These are phyloP conservation scores for Pristiophorus japonicus DNA, from an alignment of 2,113 vertebrate genomes.

Conservation along the genomic window DNA sequence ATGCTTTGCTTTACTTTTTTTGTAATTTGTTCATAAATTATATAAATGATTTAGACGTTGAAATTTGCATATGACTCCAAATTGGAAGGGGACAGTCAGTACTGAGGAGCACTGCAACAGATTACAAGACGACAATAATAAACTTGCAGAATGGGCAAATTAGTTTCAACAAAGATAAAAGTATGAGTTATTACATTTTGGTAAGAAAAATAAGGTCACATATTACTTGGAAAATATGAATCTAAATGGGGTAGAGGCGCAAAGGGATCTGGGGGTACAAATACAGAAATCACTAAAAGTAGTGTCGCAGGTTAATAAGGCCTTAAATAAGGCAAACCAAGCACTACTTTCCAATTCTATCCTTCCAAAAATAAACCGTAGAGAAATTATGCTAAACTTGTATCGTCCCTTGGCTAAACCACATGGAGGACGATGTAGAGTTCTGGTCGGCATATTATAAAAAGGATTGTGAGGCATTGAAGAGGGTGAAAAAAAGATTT, in stretches of 20 bases:
- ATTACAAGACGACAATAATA: not conserved
- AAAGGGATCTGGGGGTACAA: not conserved
- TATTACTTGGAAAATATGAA: too few species aligned
- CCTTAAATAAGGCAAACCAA: not conserved
- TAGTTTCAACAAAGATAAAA: not conserved
- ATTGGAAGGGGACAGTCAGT: not conserved
- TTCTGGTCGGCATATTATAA: not conserved
- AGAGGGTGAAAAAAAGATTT: not conserved
- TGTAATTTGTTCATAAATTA: not conserved
- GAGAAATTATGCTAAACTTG: not conserved
- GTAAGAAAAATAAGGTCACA: not conserved
- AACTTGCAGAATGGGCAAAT: not conserved
- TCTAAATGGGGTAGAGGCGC: not conserved
- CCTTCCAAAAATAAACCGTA: too few species aligned
- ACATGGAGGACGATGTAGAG: not conserved
- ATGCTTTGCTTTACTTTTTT: not conserved
- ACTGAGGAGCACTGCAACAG: not conserved
- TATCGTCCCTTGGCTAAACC: not conserved
- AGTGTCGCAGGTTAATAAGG: not conserved
- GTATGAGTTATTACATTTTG: not conserved
- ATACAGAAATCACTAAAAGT: not conserved
- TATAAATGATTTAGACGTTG: not conserved
- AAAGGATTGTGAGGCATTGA: not conserved
- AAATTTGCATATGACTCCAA: not conserved
- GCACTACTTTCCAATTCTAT: too few species aligned